Conservation (phyloP, 2,113 vertebrate genomes). For the Lophotis ruficrista region DNA sequence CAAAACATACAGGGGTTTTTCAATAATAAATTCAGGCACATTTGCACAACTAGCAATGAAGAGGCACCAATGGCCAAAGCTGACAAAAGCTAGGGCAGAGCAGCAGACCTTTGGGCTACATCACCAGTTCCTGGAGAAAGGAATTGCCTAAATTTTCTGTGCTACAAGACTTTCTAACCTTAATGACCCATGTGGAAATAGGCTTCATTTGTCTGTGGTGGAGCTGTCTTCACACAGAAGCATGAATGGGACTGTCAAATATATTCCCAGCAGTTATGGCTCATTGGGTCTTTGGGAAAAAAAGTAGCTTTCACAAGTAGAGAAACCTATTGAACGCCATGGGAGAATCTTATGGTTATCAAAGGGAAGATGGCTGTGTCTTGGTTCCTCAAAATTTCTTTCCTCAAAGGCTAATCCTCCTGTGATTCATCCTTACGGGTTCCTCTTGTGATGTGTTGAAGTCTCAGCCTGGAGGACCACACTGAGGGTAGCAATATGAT, state of each 20-base stretch:
- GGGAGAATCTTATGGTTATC: background rate
- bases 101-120: background rate
- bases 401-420: background rate
- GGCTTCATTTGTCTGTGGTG: background rate
- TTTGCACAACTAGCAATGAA: background rate
- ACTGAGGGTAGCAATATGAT: background rate
- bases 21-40: background rate
- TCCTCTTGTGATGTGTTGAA: background rate
- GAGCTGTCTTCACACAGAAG: background rate
- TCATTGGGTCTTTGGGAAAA: background rate
- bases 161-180: background rate
- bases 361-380: background rate
- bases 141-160: background rate
- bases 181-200: background rate
- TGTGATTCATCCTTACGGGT: accelerated
- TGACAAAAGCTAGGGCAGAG: background rate
- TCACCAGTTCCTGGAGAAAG: background rate
- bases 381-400: background rate
- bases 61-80: background rate
- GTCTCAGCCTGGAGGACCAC: background rate
- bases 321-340: background rate
- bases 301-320: background rate
- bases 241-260: background rate
- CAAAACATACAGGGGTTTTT: background rate
- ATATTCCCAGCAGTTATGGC: background rate